Evolutionary conservation across 2,888 invertebrate genomes (phyloP).

Genomic region (Sipha maydis): DNA sequence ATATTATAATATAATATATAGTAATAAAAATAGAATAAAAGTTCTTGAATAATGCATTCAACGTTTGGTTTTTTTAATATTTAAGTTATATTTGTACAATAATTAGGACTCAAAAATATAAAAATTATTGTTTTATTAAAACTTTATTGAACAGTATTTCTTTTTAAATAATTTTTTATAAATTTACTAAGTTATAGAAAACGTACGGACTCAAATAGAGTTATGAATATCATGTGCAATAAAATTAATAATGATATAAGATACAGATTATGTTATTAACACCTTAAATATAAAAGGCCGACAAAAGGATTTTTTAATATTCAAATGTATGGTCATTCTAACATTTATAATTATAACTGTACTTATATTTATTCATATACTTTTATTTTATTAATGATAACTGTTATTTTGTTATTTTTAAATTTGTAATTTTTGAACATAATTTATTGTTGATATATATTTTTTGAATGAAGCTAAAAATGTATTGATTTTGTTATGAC

Average conservation of each 20-base stretch:
- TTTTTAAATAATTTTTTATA: too few relatives aligned
- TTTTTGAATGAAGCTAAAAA: too few relatives aligned
- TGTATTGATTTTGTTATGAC: too few relatives aligned
- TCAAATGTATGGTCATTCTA: slow-evolving; percentile 6
- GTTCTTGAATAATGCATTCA: too few relatives aligned
- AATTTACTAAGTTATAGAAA: background rate
- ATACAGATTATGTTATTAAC: slow-evolving; percentile 8
- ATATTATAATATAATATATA: background rate
- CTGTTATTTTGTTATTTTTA: background rate
- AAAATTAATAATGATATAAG: slow-evolving; percentile 10
- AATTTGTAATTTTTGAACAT: background rate
- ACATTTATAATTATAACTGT: slow-evolving; percentile 15
- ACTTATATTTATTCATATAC: background rate
- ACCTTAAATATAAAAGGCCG: background rate
- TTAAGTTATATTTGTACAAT: background rate
- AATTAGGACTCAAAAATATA: background rate
- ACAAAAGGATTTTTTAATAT: slow-evolving; percentile 15
- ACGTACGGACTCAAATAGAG: background rate
- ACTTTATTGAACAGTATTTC: background rate
- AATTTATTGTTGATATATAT: background rate
- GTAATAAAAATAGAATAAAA: background rate
- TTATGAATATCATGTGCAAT: background rate
- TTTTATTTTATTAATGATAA: background rate
- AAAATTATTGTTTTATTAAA: background rate
- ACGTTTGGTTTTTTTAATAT: too few relatives aligned